Evolutionary conservation across 1,140 invertebrate species (phyloP), one percentile per base, ranked within the genome.

Genomic region (Tenebrio molitor): DNA sequence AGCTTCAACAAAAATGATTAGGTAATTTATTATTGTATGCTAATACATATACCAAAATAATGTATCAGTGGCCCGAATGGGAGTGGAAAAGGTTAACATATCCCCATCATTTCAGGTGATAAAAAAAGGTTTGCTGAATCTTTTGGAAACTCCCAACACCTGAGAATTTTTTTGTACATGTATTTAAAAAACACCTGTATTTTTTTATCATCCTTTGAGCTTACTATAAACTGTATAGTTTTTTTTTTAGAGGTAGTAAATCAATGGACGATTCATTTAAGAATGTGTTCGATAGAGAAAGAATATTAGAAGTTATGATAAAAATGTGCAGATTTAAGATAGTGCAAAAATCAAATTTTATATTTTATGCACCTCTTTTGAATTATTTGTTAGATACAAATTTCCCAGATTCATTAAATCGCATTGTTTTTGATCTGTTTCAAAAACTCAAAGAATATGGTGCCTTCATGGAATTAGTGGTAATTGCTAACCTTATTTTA

Each of bases 281-380:
- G 12, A 58, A 58, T 14, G 5, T 58, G 1, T 58, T 58, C 29
- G 50, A 58, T 12, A 58, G 15, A 58, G 50, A 58, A 33, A n/a
- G 50, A 25, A 58, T 58, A 12, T 5, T 58, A 14, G 50, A 58
- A 58, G 23, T 58, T 4, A 29, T 58, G 23, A 29, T 58, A 58
- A 58, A 29, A 29, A 14, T 58, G n/a, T 0, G 8, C 0, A 25
- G 14, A n/a, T 58, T 58, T 14, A 14, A 29, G 4, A 29, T 12
- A n/a, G n/a, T 29, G 10, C 21, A 33, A n/a, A 58, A 29, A 29
- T 29, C 7, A 7, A 15, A 29, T 14, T 58, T 58, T 12, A 6
- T 15, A 5, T 25, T 25, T n/a, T 58, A 58, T 29, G 23, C 8
- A 4, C n/a, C n/a, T 29, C 25, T 58, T 58, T 29, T 58, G 10